Percentiles rank a stretch among this genome's conserved stretches.
Evolutionary conservation across 1,140 invertebrate genomes (phyloP).

Genomic region (Drosophila sp.): DNA sequence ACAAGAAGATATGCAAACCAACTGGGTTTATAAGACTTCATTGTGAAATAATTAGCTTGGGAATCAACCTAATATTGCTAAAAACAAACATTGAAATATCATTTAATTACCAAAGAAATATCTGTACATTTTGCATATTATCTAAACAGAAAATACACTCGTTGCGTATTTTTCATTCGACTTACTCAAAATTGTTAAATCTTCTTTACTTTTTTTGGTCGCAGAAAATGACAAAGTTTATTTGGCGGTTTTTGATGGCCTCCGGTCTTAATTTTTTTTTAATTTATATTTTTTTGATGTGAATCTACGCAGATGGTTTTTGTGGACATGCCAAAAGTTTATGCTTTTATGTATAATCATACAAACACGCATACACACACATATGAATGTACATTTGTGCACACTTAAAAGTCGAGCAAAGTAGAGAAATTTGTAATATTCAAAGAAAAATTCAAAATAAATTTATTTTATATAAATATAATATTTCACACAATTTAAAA

Average conservation of each 20-base stretch:
- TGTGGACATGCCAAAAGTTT: constrained; percentile 45
- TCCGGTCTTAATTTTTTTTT: constrained; percentile 28
- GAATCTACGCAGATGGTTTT: constrained; percentile 50
- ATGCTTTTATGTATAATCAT: constrained; percentile 16
- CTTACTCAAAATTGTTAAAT: neutral
- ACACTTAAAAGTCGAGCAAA: too few relatives aligned
- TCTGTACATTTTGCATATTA: neutral
- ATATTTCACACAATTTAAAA: too few relatives aligned
- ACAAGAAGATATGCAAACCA: neutral
- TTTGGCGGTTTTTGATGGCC: constrained; percentile 52
- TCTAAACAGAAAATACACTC: neutral
- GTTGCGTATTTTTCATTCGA: constrained; percentile 4
- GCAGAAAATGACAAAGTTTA: constrained; percentile 65
- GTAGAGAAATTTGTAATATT: too few relatives aligned
- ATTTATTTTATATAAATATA: too few relatives aligned
- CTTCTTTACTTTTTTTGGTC: constrained; percentile 8
- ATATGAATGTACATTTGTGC: too few relatives aligned
- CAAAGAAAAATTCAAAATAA: too few relatives aligned
- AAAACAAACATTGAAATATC: too few relatives aligned
- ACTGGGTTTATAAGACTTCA: neutral
- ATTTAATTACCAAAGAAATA: neutral
- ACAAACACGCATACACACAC: neutral
- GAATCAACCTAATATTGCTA: too few relatives aligned
- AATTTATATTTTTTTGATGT: constrained; percentile 4
- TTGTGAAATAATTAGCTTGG: too few relatives aligned